Conservation (phyloP, 2,113 vertebrate species). For the Phainopepla nitens region DNA sequence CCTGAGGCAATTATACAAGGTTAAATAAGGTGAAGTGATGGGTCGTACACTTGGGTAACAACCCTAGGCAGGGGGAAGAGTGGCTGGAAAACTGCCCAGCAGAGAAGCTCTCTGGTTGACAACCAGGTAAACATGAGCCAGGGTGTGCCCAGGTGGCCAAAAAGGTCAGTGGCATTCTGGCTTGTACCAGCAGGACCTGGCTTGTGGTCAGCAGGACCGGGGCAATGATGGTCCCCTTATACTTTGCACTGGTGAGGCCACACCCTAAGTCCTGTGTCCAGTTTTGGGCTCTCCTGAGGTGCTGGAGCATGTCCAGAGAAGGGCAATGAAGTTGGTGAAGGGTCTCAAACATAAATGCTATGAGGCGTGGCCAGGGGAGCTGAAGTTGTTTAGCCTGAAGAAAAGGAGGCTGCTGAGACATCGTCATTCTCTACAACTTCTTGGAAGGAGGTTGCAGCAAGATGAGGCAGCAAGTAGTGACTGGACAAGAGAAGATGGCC, state of each 20-base stretch:
- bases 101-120: background rate
- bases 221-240: too few species aligned
- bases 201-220: background rate
- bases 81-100: background rate
- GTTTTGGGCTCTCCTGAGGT: background rate
- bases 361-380: background rate
- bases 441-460: background rate
- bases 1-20: background rate
- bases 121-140: background rate
- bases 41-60: background rate
- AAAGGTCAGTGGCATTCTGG: background rate
- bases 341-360: background rate
- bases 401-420: background rate
- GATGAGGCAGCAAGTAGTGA: too few species aligned
- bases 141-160: background rate
- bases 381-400: background rate
- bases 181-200: background rate
- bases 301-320: background rate
- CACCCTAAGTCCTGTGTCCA: background rate
- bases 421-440: background rate
- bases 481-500: background rate
- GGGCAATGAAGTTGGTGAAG: background rate
- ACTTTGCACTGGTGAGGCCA: background rate
- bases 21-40: background rate
- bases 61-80: background rate